These are phyloP conservation scores for Mormoops blainvillei DNA, from an alignment of 2,113 vertebrate species.

Conservation along the genomic window DNA sequence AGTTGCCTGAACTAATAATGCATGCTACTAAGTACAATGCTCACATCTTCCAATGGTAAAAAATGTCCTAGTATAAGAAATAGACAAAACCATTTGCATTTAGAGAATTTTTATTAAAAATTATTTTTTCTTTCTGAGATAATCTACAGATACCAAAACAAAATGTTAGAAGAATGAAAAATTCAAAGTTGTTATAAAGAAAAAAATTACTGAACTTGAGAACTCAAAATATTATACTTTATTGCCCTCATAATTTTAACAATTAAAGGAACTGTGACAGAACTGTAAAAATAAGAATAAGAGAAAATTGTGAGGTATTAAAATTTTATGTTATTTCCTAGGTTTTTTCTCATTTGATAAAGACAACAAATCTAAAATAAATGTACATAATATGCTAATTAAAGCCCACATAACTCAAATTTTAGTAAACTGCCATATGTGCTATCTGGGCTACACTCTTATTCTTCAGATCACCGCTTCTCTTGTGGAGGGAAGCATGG, in stretches of 20 bases:
- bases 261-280: background rate
- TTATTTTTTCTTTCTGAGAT: background rate
- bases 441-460: too few relatives aligned
- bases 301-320: background rate
- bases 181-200: background rate
- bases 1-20: background rate
- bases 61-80: background rate
- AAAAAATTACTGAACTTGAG: background rate
- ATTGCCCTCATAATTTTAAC: background rate
- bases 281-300: background rate
- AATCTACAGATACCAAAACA: background rate
- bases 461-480: background rate
- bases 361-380: background rate
- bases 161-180: background rate
- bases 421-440: background rate
- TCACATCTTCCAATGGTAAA: background rate
- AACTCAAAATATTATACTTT: conserved; percentile 29
- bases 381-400: background rate
- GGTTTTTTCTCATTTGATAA: background rate
- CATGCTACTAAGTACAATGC: background rate
- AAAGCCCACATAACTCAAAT: background rate
- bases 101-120: conserved; percentile 34
- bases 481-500: background rate
- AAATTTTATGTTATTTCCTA: background rate
- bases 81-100: background rate